Base-by-base conservation (phyloP, 2,113 vertebrate species). In the Dasyprocta punctata region DNA sequence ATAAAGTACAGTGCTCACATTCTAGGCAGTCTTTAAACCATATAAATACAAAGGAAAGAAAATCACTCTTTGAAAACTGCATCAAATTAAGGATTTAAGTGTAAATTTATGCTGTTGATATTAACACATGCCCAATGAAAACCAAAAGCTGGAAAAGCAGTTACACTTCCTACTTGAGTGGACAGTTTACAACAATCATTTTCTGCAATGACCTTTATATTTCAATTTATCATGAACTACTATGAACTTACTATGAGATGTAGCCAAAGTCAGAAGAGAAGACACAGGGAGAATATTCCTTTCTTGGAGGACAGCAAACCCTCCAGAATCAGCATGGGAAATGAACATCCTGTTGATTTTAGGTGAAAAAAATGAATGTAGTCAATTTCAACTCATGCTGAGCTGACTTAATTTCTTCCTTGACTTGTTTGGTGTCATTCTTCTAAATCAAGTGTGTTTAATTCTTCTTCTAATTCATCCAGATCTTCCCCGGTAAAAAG, bases 401-500 rank as follows among this genome's bases (percentile, higher is more conserved):
- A 97, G 96, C 54, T 49, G 89, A 97, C 92, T 28, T 47, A n/a
- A 97, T 49, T 97, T 96, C 90, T 92, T 61, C 65, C 61, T 84
- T 85, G 78, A 96, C 67, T 97, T 97, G 90, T 94, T 28, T 95
- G 93, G 90, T 95, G 97, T 99, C 99, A 99, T 98, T 99, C 99
- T 84, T 99, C 99, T 98, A 99, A 98, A 94, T 99, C 99, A 97
- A 99, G 99, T 96, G 99, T 99, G 98, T 99, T 99, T 67, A 99
- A 98, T 97, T 99, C 99, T 98, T 99, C 99, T 97, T 99, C 99
- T 94, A 99, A 99, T 97, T 99, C 99, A 92, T 99, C 99, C 98
- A 99, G 98, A 98, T 99, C 99, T 98, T 99, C 99, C 41, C 99
- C 99, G 26, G 99, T 99, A 96, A 99, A 99, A 86, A 99, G 99